phyloP scores from a whole-genome alignment of 2,888 invertebrate species.

The Chymomyza amoena region DNA sequence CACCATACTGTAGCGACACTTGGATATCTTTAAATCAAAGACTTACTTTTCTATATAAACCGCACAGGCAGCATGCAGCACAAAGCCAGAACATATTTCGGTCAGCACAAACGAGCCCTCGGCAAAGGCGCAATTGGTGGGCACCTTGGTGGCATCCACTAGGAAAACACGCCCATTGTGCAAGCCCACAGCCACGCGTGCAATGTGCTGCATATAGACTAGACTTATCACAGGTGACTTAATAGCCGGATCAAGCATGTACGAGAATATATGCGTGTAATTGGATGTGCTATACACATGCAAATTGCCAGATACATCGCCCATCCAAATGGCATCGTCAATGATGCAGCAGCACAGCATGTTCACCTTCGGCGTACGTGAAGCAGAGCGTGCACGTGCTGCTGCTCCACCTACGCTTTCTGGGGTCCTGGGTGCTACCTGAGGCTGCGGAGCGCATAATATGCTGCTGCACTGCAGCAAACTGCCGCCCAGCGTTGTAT shows the following conservation, averaged over 20 bases:
- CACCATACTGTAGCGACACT: background rate
- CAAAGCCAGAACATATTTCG: conserved; percentile 85
- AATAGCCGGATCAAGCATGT: conserved; percentile 84
- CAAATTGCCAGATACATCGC: conserved; percentile 91
- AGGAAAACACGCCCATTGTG: conserved; percentile 89
- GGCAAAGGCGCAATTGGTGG: conserved; percentile 82
- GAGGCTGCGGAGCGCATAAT: conserved; percentile 70
- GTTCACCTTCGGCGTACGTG: conserved; percentile 71
- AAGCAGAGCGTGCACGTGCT: conserved; percentile 58
- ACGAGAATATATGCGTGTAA: conserved; percentile 82
- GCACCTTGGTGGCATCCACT: conserved; percentile 83
- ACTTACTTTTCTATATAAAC: conserved; percentile 77
- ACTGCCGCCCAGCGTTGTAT: conserved; percentile 80
- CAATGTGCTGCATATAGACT: conserved; percentile 83
- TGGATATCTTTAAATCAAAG: background rate
- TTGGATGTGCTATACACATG: conserved; percentile 86
- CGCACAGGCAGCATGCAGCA: conserved; percentile 85
- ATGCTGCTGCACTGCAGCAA: conserved; percentile 83
- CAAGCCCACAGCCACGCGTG: conserved; percentile 89
- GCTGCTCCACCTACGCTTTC: conserved; percentile 41
- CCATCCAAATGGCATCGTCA: conserved; percentile 91
- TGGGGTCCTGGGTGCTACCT: conserved; percentile 54
- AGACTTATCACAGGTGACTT: conserved; percentile 85
- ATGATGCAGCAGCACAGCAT: conserved; percentile 83
- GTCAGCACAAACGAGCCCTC: conserved; percentile 89